phyloP scores from a whole-genome alignment of 2,113 vertebrate genomes.

The Meriones unguiculatus region DNA sequence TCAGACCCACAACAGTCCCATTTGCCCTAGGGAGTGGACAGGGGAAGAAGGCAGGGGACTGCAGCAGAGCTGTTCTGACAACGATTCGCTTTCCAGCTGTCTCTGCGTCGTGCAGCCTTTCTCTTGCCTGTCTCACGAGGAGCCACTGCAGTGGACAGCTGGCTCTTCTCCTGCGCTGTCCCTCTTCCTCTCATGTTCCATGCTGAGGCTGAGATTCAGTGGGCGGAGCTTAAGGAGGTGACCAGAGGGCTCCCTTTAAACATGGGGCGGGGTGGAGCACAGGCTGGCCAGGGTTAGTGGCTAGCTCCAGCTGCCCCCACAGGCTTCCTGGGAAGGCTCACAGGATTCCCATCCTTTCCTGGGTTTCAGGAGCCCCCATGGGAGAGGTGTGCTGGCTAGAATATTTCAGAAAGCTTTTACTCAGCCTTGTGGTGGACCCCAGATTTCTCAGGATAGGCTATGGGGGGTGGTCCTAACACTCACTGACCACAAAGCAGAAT shows the following conservation, averaged over 20 bases:
- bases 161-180: neutral
- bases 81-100: fast-evolving
- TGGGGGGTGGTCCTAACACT: too few species aligned
- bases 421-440: neutral
- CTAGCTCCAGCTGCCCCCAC: neutral
- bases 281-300: neutral
- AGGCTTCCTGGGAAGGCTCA: neutral
- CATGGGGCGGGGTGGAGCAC: neutral
- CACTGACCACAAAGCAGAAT: neutral
- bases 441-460: neutral
- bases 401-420: neutral
- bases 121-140: neutral
- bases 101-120: neutral
- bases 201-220: neutral
- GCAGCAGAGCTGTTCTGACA: neutral
- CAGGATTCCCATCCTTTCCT: neutral
- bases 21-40: neutral
- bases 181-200: neutral
- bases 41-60: neutral
- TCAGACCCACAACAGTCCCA: neutral
- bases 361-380: neutral
- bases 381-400: neutral
- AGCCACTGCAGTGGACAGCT: fast-evolving
- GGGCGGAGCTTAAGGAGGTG: neutral
- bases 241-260: neutral